phyloP scores from a whole-genome alignment of 2,797 vertebrate genomes.

The Peromyscus nudipes region DNA sequence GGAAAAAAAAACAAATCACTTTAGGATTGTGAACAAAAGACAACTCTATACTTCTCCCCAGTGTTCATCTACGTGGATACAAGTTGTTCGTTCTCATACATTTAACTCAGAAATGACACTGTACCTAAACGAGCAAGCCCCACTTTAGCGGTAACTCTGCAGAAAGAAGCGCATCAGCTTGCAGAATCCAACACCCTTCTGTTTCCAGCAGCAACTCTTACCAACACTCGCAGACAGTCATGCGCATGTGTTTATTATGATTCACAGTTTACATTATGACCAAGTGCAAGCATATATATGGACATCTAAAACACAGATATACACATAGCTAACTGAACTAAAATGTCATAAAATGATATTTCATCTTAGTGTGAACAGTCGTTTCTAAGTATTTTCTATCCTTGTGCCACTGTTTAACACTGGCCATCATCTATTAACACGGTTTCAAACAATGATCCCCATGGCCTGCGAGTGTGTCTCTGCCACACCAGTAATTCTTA shows the following conservation, averaged over 20 bases:
- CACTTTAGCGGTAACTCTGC: neutral
- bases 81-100: neutral
- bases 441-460: conserved; percentile 9
- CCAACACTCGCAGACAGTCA: neutral
- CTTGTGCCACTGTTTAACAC: neutral
- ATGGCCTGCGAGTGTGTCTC: neutral
- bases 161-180: neutral
- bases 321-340: neutral
- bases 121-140: neutral
- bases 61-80: neutral
- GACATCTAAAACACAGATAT: conserved; percentile 7
- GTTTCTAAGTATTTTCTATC: conserved; percentile 25
- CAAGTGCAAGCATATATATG: neutral
- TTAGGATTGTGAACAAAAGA: conserved; percentile 27
- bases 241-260: neutral
- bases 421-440: neutral
- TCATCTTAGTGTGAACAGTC: neutral
- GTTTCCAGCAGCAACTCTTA: neutral
- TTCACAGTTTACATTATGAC: neutral
- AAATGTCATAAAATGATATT: neutral
- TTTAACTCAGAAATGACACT: neutral
- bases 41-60: neutral
- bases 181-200: neutral
- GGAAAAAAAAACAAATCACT: neutral
- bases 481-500: neutral